Evolutionary conservation across 2,113 vertebrate genomes (phyloP).

Genomic region (Ginglymostoma cirratum): DNA sequence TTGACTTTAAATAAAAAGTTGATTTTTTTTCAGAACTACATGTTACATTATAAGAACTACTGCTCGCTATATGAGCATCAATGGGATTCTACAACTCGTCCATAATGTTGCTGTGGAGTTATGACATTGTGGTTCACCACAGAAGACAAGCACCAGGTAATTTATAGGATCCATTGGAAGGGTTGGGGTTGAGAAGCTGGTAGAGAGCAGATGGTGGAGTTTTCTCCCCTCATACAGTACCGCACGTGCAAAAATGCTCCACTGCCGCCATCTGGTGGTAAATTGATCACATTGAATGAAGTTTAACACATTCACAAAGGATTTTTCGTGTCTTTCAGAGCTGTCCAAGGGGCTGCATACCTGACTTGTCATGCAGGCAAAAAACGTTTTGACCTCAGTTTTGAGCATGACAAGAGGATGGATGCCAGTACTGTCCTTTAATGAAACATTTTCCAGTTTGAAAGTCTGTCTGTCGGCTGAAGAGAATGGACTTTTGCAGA

Average conservation of each 20-base stretch:
- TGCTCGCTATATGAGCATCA: not conserved
- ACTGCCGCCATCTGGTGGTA: not conserved
- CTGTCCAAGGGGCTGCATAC: not conserved
- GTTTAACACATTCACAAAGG: not conserved
- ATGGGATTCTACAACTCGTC: not conserved
- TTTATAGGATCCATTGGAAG: not conserved
- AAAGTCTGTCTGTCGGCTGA: not conserved
- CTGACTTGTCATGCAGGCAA: not conserved
- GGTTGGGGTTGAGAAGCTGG: not conserved
- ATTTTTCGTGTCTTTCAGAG: not conserved
- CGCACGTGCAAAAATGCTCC: not conserved
- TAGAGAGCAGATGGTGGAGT: too few species aligned
- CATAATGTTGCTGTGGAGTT: not conserved
- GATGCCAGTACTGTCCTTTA: not conserved
- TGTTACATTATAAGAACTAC: not conserved
- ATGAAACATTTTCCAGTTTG: not conserved
- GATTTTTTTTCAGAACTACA: not conserved
- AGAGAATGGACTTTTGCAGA: not conserved
- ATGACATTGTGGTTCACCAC: not conserved
- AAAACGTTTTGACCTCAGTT: not conserved
- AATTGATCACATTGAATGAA: not conserved
- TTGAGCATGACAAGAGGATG: not conserved
- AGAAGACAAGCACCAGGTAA: not conserved
- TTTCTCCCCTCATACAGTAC: not conserved
- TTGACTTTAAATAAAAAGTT: not conserved